A percentile compares a stretch with the other conserved stretches of the same genome.
These are phyloP conservation scores for Artibeus jamaicensis DNA, from an alignment of 2,797 vertebrate species.

Conservation along the genomic window DNA sequence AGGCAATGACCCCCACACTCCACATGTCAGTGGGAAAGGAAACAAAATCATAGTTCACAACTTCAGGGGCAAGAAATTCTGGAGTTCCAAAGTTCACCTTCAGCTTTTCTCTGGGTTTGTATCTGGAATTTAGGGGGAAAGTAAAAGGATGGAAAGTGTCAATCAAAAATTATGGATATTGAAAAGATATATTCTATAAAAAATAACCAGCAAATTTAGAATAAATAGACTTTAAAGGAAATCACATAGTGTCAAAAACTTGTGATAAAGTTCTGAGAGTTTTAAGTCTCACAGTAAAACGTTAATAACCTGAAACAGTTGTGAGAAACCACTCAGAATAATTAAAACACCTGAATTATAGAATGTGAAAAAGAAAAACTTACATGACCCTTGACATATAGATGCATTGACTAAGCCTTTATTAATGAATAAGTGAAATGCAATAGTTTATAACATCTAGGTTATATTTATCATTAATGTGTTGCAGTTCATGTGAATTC, in stretches of 20 bases:
- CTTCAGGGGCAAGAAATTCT: conserved; percentile 97
- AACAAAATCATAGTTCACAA: conserved; percentile 98
- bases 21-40: conserved; percentile 99
- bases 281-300: neutral
- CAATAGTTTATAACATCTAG: neutral
- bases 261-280: neutral
- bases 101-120: conserved; percentile 97
- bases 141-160: neutral
- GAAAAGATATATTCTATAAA: neutral
- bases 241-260: neutral
- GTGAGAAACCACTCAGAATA: neutral
- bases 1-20: conserved; percentile 96
- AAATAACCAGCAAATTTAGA: neutral
- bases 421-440: neutral
- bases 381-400: neutral
- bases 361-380: neutral
- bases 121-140: conserved; percentile 83
- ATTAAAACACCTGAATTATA: neutral
- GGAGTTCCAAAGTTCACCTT: conserved; percentile 97
- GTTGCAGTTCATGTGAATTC: neutral
- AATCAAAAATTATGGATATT: neutral
- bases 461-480: neutral
- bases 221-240: neutral
- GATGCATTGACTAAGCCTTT: neutral
- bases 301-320: neutral